Base-by-base conservation (phyloP, 2,888 invertebrate species). In the Hipparchia semele region DNA sequence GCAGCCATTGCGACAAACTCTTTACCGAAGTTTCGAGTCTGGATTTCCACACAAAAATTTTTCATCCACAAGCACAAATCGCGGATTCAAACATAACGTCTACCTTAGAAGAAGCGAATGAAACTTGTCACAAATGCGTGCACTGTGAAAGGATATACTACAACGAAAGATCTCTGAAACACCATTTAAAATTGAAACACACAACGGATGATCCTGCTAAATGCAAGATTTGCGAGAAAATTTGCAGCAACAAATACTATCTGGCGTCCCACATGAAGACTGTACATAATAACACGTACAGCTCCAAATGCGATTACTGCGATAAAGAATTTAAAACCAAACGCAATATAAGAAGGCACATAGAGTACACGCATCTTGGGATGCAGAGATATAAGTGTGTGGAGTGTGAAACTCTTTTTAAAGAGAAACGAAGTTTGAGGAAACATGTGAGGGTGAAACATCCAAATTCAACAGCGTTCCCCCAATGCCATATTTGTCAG, bases 401-500 rank as follows among this genome's bases (percentile, higher is more conserved):
- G 0, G 91, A 91, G 75, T 92, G 92, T 9, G 91, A 89, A 33
- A 90, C 89, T 0, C 73, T 91, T 0, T 92, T 92, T 59, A 92
- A 92, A 82, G 92, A 92, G 69, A 91, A 91, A 74, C 79, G 92
- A 0, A 92, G 89, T 64, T 75, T 92, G 0, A 76, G 92, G 0
- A 92, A 92, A 49, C 92, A 92, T 69, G 88, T 92, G 0, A 80
- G 92, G 0, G 84, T 86, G 0, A 92, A 91, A 71, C 92, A 92
- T 74, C 87, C 91, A 0, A 80, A 91, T 56, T 92, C 92, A 0
- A 76, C 84, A 0, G 73, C 80, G 0, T 92, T 92, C 13, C 91
- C 92, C 0, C 90, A 91, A 68, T 92, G 92, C 61, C 91, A 91
- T 64, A 87, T 92, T 0, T 92, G 92, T 71, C 77, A 86, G 1